Evolutionary conservation across 2,797 vertebrate genomes (phyloP), one percentile per base, ranked within the genome.

Genomic region (Smutsia temminckii): DNA sequence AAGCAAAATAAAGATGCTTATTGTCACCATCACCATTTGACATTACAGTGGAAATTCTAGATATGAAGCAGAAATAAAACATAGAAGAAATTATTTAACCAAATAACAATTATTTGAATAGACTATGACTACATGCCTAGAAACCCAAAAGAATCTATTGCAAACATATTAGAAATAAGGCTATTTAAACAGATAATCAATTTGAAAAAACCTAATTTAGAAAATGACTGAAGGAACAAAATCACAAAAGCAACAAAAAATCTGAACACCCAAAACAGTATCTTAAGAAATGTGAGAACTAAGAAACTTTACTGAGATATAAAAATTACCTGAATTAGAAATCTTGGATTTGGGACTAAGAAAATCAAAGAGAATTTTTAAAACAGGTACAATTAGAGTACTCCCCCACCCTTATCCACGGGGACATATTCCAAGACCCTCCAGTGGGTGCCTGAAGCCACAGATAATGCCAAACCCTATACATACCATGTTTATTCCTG

Each of bases 161-260:
- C 27, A 66, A 83, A 94, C 42, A 2, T 78, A 63, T 68, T 77
- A 68, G 23, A 81, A 83, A 55, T 78, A 71, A 85, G 46, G 42
- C 55, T 69, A 75, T 68, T 75, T 63, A 91, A 34, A 32, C 32
- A 80, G 29, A 53, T 92, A 92, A 77, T 49, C 5, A 69, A 90
- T 87, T 40, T 6, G 59, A 3, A 94, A 55, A 90, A 90, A 34
- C 0, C 17, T 89, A 83, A 74, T 49, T 92, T 49, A 93, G 37
- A 92, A 95, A 85, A 88, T 59, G 3, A 90, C 29, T 90, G 85
- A 89, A 85, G 8, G 27, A 32, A 78, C 46, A 81, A 95, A 87
- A 77, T 12, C 53, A 92, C 34, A 59, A 87, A 87, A 94, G 14
- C 69, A 92, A 87, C 32, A 92, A 95, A 74, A 92, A 74, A 27